These are phyloP conservation scores for Temnopleurus reevesii DNA, from an alignment of 53 echinoderm and acorn worm genomes.

Conservation along the genomic window DNA sequence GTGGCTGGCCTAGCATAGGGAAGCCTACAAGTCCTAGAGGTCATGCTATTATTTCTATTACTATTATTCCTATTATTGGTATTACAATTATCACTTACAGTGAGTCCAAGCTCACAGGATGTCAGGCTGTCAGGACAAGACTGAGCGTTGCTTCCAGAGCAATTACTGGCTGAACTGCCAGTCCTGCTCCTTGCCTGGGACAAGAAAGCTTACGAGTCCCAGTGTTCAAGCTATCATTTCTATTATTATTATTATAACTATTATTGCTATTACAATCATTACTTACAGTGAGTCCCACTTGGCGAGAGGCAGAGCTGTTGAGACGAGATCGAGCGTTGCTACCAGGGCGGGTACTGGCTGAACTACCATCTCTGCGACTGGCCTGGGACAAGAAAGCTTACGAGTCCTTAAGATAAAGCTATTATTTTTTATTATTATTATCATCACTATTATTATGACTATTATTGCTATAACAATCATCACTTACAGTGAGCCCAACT, in stretches of 20 bases:
- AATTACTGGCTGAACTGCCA: conserved; percentile 62
- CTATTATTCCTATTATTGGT: too few relatives aligned
- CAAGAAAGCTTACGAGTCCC: conserved; percentile 91
- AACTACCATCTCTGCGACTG: conserved; percentile 65
- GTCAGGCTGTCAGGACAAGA: conserved; percentile 70
- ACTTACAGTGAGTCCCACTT: conserved; percentile 67
- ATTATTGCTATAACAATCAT: background rate
- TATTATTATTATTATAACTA: too few relatives aligned
- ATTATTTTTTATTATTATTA: too few relatives aligned
- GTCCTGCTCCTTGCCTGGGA: conserved; percentile 64
- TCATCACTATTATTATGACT: too few relatives aligned
- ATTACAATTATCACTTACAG: too few relatives aligned
- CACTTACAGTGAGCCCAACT: conserved; percentile 67
- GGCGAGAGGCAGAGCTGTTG: conserved; percentile 61
- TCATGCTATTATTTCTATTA: too few relatives aligned
- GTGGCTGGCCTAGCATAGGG: conserved; percentile 69
- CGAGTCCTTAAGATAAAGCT: conserved; percentile 93
- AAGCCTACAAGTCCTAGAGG: conserved; percentile 90
- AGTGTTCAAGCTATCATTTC: conserved; percentile 92
- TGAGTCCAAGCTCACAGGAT: conserved; percentile 60
- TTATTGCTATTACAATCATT: too few relatives aligned
- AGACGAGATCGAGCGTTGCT: conserved; percentile 79
- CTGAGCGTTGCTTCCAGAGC: too few relatives aligned
- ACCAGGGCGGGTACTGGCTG: conserved; percentile 63
- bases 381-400: conserved; percentile 78